Conservation (phyloP, 2,888 invertebrate genomes). For the Caenorhabditis doughertyi region DNA sequence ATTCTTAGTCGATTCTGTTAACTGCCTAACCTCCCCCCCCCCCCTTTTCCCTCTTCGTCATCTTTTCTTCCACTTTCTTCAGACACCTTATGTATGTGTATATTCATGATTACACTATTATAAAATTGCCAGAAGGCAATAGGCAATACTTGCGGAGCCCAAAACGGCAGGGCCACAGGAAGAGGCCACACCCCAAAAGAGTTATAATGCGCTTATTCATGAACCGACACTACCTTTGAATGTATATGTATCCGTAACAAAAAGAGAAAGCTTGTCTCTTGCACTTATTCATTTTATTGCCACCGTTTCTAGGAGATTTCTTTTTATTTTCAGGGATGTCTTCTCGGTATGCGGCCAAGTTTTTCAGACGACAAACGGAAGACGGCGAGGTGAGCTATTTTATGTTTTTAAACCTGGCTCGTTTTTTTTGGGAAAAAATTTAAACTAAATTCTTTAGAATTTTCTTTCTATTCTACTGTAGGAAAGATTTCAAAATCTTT, state of each 20-base stretch:
- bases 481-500: background rate
- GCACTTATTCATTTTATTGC: background rate
- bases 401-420: background rate
- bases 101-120: constrained; percentile 58
- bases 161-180: constrained; percentile 19
- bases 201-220: constrained; percentile 61
- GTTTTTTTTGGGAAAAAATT: too few species aligned
- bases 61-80: constrained; percentile 14
- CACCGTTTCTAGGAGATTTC: background rate
- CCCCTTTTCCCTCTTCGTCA: background rate
- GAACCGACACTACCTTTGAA: constrained; percentile 41
- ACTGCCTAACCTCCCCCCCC: constrained; percentile 26
- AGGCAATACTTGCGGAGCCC: constrained; percentile 45
- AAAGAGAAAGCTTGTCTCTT: constrained; percentile 2
- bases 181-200: constrained; percentile 52
- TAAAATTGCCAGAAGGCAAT: constrained; percentile 53
- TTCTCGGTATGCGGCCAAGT: constrained; percentile 41
- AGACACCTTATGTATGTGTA: constrained; percentile 57
- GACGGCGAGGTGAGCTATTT: constrained; percentile 39
- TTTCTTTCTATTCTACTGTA: too few species aligned
- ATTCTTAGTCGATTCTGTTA: constrained; percentile 38
- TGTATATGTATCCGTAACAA: constrained; percentile 30
- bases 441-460: too few species aligned
- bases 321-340: too few species aligned
- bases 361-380: constrained; percentile 39